Evolutionary conservation across 2,888 invertebrate species (phyloP).

Genomic region (Hypomecis atomaria): DNA sequence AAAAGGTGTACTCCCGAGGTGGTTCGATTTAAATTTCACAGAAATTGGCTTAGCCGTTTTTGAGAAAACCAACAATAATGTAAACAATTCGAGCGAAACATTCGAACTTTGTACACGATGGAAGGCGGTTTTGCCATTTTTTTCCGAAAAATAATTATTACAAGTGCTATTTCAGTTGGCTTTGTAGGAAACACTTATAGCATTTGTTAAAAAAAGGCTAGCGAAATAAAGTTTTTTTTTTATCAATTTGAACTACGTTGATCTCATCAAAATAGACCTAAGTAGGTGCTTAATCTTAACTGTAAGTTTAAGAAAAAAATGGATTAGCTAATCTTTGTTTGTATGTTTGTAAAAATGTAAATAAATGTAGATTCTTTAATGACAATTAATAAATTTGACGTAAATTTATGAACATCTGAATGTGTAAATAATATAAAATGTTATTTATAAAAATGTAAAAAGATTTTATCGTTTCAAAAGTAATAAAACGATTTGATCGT

Average conservation of each 20-base stretch:
- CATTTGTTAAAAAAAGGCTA: no score
- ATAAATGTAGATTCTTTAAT: constrained; percentile 25
- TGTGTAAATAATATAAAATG: constrained; percentile 28
- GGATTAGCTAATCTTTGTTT: constrained; percentile 20
- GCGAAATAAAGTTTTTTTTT: no score
- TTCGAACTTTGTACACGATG: no score
- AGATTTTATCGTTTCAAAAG: constrained; percentile 34
- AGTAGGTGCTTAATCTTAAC: constrained; percentile 11
- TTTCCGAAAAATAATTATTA: no score
- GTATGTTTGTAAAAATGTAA: constrained; percentile 33
- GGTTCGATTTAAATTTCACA: no score
- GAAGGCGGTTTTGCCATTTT: no score
- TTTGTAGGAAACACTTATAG: no score
- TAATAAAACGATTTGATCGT: constrained; percentile 64
- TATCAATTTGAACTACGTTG: constrained; percentile 1
- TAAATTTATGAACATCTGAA: constrained; percentile 13
- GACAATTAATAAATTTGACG: constrained; percentile 20
- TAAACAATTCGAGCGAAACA: no score
- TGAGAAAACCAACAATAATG: no score
- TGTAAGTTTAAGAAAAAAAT: background rate
- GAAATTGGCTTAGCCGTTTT: no score
- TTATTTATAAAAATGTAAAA: constrained; percentile 32
- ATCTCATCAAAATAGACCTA: constrained; percentile 3
- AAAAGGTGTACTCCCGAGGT: no score
- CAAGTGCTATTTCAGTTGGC: no score